phyloP scores from a whole-genome alignment of 2,888 invertebrate species.

The Drosophila incognita region DNA sequence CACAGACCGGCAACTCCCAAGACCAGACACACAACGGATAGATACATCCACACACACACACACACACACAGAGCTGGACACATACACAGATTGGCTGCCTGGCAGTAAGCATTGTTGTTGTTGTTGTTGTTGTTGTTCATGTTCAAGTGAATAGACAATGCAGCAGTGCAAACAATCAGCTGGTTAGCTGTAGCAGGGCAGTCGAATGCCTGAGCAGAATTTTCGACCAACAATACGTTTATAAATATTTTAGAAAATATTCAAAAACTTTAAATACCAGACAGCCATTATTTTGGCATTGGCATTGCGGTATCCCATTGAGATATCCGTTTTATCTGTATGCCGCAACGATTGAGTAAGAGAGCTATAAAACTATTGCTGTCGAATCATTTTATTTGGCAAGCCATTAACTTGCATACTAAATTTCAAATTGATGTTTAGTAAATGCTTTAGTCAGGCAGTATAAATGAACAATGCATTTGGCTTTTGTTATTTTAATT shows the following conservation, averaged over 20 bases:
- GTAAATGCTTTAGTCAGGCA: constrained; percentile 14
- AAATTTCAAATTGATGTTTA: constrained; percentile 32
- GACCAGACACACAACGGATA: constrained; percentile 25
- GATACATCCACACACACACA: background rate
- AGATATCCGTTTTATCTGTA: constrained; percentile 4
- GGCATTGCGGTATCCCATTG: constrained; percentile 1
- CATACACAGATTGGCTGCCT: background rate
- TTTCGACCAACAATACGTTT: constrained; percentile 40
- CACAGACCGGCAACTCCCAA: constrained; percentile 16
- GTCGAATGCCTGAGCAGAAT: constrained; percentile 29
- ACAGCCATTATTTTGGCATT: constrained; percentile 35
- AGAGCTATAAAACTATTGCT: background rate
- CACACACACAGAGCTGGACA: background rate
- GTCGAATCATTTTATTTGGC: constrained; percentile 6
- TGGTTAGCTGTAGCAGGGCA: constrained; percentile 6
- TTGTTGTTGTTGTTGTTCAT: constrained; percentile 2
- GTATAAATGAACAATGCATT: constrained; percentile 24
- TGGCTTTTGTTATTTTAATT: constrained; percentile 71
- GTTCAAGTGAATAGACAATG: constrained; percentile 35
- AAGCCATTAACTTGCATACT: constrained; percentile 57
- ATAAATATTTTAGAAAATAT: constrained; percentile 65
- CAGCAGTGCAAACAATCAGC: constrained; percentile 25
- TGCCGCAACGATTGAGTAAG: background rate
- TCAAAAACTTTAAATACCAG: constrained; percentile 48
- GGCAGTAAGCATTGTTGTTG: constrained; percentile 2